Base-by-base conservation (phyloP, 2,113 vertebrate species). In the Leuciscus idus region DNA sequence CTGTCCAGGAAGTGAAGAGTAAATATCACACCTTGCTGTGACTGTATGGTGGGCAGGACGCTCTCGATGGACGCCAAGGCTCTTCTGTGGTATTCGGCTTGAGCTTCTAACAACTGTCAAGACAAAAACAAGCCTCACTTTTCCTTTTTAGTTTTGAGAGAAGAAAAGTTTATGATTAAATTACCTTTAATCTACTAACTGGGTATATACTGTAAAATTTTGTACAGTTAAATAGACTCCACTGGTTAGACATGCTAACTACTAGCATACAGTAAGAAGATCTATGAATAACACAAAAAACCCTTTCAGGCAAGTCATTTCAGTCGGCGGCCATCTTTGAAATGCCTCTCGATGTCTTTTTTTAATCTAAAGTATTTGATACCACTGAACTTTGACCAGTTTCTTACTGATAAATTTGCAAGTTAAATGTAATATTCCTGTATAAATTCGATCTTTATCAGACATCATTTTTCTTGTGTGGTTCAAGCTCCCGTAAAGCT, bases 21-120 rank as follows among this genome's bases (percentile, higher is more conserved):
- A 62, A 10, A 64, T 84, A 68, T 59, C 7, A 89, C 95, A 99
- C 98, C 98, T 98, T 99, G 97, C 91, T 98, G 97, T 89, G 93
- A 94, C 92, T 96, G 96, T 91, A 99, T 97, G 90, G 94, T 94
- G 3, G 98, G 98, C 87, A 99, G 96, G 93, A 96, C 95, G 88
- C 95, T 95, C 94, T 99, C 98, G 94, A 99, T 96, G 93, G 96
- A 95, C 90, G 95, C 93, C 95, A 99, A 95, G 91, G 98, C 96
- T 95, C 93, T 98, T 95, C 96, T 97, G 96, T 99, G 98, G 95
- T 98, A 99, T 90, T 99, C 98, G 89, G 98, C 98, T 95, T 99
- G 98, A 89, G 97, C 95, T 94, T 98, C 97, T 95, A 99, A 95
- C 92, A 99, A 96, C 98, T 99, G 96, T 88, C 92, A 95, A 95